Evolutionary conservation across 2,113 vertebrate species (phyloP).

Genomic region (Galbula dea): DNA sequence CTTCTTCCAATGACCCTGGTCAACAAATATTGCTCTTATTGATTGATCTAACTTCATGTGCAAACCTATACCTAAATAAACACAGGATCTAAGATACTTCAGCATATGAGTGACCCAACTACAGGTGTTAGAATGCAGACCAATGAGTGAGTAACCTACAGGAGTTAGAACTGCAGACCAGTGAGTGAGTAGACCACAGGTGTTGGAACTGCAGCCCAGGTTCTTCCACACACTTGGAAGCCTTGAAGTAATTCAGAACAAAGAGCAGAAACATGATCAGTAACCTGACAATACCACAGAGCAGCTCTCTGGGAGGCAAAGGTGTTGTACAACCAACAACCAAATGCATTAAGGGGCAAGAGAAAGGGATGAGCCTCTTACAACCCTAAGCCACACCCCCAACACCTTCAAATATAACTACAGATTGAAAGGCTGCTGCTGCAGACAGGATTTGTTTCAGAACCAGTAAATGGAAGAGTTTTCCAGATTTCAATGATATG

Average conservation of each 20-base stretch:
- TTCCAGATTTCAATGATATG: neutral
- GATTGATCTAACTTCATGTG: neutral
- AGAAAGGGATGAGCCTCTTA: neutral
- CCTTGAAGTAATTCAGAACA: neutral
- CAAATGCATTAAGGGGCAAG: neutral
- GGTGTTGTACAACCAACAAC: neutral
- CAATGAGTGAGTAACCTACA: no score
- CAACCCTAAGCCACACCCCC: neutral
- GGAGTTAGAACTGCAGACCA: no score
- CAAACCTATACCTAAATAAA: neutral
- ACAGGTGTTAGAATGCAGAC: no score
- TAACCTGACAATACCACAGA: neutral
- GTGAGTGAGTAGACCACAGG: neutral
- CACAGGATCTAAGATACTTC: neutral
- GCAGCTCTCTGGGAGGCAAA: neutral
- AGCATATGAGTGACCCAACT: no score
- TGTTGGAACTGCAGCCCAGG: neutral
- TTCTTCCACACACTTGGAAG: neutral
- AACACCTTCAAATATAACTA: neutral
- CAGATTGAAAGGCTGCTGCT: neutral
- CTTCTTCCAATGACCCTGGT: neutral
- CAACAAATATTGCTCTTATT: neutral
- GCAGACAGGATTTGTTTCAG: neutral
- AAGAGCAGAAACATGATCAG: neutral
- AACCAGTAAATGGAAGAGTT: neutral